Evolutionary conservation across 2,888 invertebrate species (phyloP).

Genomic region (Catonia carolina): DNA sequence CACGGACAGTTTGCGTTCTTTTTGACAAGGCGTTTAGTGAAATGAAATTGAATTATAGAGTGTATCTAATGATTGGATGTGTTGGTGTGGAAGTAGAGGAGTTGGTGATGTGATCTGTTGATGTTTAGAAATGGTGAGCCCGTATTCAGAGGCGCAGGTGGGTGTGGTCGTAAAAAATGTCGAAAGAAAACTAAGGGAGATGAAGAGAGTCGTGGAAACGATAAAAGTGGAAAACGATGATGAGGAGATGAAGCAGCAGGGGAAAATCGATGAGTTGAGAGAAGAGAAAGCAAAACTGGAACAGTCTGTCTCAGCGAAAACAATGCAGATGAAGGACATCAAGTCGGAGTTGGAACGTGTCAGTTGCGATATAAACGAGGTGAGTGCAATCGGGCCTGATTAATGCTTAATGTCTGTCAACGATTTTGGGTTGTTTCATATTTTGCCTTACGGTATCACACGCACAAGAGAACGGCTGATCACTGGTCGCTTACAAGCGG

Average conservation of each 20-base stretch:
- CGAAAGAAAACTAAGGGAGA: conserved; percentile 34
- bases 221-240: conserved; percentile 40
- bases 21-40: too few species aligned
- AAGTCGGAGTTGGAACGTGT: conserved; percentile 51
- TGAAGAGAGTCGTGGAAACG: conserved; percentile 41
- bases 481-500: too few species aligned
- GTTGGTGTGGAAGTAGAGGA: too few species aligned
- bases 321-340: conserved; percentile 49
- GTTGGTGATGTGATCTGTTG: too few species aligned
- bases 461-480: too few species aligned
- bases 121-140: not conserved
- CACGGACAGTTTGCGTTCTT: too few species aligned
- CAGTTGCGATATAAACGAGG: conserved; percentile 53
- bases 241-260: conserved; percentile 51
- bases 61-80: too few species aligned
- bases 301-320: conserved; percentile 57
- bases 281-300: conserved; percentile 55
- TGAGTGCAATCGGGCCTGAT: too few species aligned
- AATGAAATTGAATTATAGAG: too few species aligned
- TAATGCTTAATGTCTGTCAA: too few species aligned
- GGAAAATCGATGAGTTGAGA: conserved; percentile 49
- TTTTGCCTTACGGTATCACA: too few species aligned
- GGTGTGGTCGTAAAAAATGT: conserved; percentile 25
- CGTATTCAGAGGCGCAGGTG: not conserved
- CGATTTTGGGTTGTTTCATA: too few species aligned